Percentiles rank a stretch among this genome's conserved stretches.
phyloP scores from a whole-genome alignment of 2,888 invertebrate genomes.

The Dicyrtomina minuta region DNA sequence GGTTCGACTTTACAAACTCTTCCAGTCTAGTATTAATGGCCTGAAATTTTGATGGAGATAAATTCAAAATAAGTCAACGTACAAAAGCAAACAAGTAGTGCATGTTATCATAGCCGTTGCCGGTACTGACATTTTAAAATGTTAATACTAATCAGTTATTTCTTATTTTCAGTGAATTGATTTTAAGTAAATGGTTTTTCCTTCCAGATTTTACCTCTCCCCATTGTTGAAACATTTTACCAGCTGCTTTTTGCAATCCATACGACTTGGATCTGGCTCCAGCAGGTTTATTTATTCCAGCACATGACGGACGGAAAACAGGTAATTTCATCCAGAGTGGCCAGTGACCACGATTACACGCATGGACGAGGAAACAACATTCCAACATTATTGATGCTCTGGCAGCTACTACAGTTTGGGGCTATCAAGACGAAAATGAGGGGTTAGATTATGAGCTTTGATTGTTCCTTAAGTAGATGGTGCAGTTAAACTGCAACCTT shows the following conservation, averaged over 20 bases:
- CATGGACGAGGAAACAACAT: conserved; percentile 93
- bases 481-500: too few species aligned
- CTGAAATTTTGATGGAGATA: conserved; percentile 50
- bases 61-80: conserved; percentile 16
- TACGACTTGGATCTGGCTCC: conserved; percentile 58
- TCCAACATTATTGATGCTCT: conserved; percentile 90
- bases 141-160: too few species aligned
- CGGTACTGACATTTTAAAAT: background rate
- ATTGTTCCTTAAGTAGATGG: too few species aligned
- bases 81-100: background rate
- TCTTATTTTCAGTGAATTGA: background rate
- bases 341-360: conserved; percentile 98
- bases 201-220: conserved; percentile 80
- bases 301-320: conserved; percentile 71
- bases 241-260: conserved; percentile 83
- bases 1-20: conserved; percentile 76
- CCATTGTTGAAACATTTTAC: conserved; percentile 97
- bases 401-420: conserved; percentile 90
- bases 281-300: conserved; percentile 55
- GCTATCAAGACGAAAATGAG: conserved; percentile 60
- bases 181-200: too few species aligned
- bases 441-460: too few species aligned
- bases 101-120: background rate
- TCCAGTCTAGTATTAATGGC: conserved; percentile 85
- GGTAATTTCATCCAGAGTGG: conserved; percentile 95